Percentiles rank a stretch among this genome's conserved stretches.
phyloP scores from a whole-genome alignment of 2,888 invertebrate genomes.

The Drosophila leonis region DNA sequence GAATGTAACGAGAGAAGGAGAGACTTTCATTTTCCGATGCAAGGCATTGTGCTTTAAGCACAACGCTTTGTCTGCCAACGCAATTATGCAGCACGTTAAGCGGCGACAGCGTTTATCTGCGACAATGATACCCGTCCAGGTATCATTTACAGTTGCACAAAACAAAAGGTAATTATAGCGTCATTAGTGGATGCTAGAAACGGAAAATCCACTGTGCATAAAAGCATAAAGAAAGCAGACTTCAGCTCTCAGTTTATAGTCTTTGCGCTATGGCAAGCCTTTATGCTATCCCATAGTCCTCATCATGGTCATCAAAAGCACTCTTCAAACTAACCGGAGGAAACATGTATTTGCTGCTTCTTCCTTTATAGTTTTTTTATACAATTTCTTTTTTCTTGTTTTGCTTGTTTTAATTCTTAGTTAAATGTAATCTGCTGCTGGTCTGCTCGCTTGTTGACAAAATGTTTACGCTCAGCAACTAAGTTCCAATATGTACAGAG shows the following conservation, averaged over 20 bases:
- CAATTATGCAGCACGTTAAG: constrained; percentile 65
- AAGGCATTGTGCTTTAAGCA: constrained; percentile 44
- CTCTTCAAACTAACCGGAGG: neutral
- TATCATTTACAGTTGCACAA: constrained; percentile 58
- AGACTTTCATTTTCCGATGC: constrained; percentile 49
- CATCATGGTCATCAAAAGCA: neutral
- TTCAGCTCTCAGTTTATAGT: neutral
- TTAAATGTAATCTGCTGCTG: constrained; percentile 27
- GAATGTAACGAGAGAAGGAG: constrained; percentile 27
- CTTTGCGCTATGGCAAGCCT: neutral
- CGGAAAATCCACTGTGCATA: constrained; percentile 58
- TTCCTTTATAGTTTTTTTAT: neutral
- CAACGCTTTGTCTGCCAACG: constrained; percentile 39
- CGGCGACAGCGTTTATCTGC: constrained; percentile 57
- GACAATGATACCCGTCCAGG: constrained; percentile 53
- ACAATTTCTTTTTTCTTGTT: no score
- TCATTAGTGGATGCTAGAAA: constrained; percentile 59
- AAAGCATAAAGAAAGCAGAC: constrained; percentile 9
- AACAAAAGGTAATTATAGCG: constrained; percentile 71
- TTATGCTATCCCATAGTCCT: neutral
- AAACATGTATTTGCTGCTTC: neutral
- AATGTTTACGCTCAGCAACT: constrained; percentile 13
- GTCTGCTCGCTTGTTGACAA: constrained; percentile 11
- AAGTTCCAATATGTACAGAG: constrained; percentile 13
- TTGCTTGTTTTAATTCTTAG: constrained; percentile 25